Evolutionary conservation across 2,797 vertebrate genomes (phyloP).

Genomic region (Sebastolobus altivelis): DNA sequence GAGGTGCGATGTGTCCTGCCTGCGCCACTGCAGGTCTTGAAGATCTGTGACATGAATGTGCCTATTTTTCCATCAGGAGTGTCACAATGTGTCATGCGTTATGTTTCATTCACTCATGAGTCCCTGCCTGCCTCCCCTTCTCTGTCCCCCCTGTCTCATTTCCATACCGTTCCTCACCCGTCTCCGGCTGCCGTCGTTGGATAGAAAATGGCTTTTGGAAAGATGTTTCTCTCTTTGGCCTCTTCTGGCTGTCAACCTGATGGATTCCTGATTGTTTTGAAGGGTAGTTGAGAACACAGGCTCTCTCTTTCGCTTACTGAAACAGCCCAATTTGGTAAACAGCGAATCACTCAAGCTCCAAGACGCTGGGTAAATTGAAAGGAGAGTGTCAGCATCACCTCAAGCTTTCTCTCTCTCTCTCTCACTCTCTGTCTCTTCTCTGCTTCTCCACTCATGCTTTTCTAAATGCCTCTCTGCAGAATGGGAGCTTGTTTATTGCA

Average conservation of each 20-base stretch:
- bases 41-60: conserved; percentile 66
- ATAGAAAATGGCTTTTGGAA: conserved; percentile 76
- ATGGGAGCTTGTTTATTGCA: conserved; percentile 71
- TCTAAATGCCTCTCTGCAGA: conserved; percentile 68
- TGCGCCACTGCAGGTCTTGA: conserved; percentile 48
- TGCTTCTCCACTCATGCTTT: conserved; percentile 63
- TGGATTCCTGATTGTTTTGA: conserved; percentile 80
- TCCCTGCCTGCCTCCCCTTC: conserved; percentile 62
- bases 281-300: conserved; percentile 70
- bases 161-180: conserved; percentile 65
- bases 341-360: conserved; percentile 70
- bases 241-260: conserved; percentile 77
- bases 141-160: conserved; percentile 71
- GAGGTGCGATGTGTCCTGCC: conserved; percentile 64
- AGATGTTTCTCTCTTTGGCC: conserved; percentile 67
- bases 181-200: conserved; percentile 59
- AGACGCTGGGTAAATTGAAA: conserved; percentile 75
- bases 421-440: conserved; percentile 26
- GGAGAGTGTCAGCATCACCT: conserved; percentile 73
- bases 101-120: conserved; percentile 74
- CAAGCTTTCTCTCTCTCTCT: conserved; percentile 51
- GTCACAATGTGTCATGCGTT: conserved; percentile 72
- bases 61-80: conserved; percentile 68
- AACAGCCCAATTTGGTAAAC: conserved; percentile 80
- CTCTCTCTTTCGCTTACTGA: conserved; percentile 54